Conservation (phyloP, 2,797 vertebrate species). For the Crax fasciolata region DNA sequence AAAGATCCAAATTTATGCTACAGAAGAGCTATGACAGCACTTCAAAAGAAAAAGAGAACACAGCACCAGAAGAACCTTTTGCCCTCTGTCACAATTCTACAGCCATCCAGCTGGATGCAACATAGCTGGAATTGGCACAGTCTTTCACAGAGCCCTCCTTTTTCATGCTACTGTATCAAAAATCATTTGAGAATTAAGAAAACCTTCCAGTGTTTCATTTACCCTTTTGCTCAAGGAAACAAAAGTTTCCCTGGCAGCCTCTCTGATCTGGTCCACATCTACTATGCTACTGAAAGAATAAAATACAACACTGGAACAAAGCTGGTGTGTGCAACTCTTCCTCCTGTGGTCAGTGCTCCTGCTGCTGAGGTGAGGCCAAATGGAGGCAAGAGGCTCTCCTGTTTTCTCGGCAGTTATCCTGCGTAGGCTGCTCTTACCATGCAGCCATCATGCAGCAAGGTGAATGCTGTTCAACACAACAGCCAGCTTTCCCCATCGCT, state of each 20-base stretch:
- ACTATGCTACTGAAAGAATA: not conserved
- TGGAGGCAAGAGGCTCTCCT: not conserved
- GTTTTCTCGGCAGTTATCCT: rapidly evolving
- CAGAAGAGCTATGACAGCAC: not conserved
- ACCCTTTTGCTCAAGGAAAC: not conserved
- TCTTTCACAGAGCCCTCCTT: not conserved
- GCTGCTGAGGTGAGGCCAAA: not conserved
- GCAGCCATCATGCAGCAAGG: not conserved
- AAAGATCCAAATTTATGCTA: not conserved
- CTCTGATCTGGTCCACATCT: not conserved
- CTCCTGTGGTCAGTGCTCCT: rapidly evolving
- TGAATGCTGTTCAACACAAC: not conserved
- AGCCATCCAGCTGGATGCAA: not conserved
- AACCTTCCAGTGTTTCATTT: not conserved
- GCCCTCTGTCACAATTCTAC: not conserved
- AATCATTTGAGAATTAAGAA: not conserved
- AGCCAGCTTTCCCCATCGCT: rapidly evolving
- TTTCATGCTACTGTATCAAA: not conserved
- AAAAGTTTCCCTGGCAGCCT: not conserved
- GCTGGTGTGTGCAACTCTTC: not conserved
- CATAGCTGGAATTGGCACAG: not conserved
- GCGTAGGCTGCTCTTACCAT: not conserved
- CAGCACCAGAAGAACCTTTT: not conserved
- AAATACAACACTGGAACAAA: not conserved
- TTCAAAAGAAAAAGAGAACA: not conserved